These are phyloP conservation scores for Etia nguti DNA, from an alignment of 2,113 vertebrate species.

Conservation along the genomic window DNA sequence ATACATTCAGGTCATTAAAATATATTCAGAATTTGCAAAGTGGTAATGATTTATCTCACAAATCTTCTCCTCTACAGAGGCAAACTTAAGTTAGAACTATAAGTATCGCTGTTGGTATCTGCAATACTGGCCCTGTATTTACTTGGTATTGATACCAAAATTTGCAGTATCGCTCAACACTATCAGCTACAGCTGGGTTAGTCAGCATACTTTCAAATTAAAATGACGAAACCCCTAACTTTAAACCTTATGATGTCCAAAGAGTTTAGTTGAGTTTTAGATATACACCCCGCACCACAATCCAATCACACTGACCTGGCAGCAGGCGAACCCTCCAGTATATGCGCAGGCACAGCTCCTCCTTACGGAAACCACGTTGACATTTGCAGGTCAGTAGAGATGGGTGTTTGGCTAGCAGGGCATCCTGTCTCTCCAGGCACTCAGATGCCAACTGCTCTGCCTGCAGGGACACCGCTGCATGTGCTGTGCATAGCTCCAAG, in stretches of 20 bases:
- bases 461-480: conserved; percentile 47
- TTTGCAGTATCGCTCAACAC: not conserved
- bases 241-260: not conserved
- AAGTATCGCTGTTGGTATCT: not conserved
- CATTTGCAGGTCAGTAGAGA: conserved; percentile 84
- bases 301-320: conserved; percentile 70
- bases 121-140: accelerated
- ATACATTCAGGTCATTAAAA: not conserved
- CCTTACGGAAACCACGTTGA: conserved; percentile 80
- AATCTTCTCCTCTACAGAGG: not conserved
- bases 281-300: not conserved
- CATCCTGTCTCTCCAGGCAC: conserved; percentile 78
- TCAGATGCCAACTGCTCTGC: conserved; percentile 57
- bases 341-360: conserved; percentile 82
- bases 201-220: not conserved
- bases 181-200: not conserved
- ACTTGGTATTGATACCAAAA: not conserved
- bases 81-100: not conserved
- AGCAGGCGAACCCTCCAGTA: conserved; percentile 86
- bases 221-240: not conserved
- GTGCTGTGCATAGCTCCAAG: conserved; percentile 77
- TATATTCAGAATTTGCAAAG: not conserved
- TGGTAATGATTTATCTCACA: not conserved
- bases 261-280: not conserved
- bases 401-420: conserved; percentile 70